A percentile compares a stretch with the other conserved stretches of the same genome.
Evolutionary conservation across 2,888 invertebrate species (phyloP).

Genomic region (Andrena minutula): DNA sequence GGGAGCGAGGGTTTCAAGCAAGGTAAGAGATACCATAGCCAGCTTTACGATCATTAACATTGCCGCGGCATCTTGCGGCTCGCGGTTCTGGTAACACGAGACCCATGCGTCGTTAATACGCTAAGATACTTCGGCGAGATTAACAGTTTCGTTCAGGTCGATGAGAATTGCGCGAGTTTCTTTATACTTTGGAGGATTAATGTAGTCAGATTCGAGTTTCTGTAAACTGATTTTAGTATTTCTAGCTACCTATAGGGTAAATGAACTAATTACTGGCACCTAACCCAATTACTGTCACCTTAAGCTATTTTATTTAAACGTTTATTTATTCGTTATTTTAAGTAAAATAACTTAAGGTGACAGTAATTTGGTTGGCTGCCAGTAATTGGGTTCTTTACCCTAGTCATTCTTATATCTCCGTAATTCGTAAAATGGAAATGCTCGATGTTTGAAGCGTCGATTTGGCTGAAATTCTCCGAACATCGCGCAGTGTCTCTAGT

Average conservation of each 20-base stretch:
- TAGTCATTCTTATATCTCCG: background rate
- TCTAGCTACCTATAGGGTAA: too few species aligned
- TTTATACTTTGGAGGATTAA: background rate
- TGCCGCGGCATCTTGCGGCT: constrained; percentile 63
- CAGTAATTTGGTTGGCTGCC: too few species aligned
- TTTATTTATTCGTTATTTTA: too few species aligned
- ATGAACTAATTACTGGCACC: too few species aligned
- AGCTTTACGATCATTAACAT: constrained; percentile 60
- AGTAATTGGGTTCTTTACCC: too few species aligned
- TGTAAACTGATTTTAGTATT: constrained; percentile 7
- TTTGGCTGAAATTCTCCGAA: background rate
- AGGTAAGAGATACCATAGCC: constrained; percentile 79
- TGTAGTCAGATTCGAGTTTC: background rate
- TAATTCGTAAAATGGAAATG: background rate
- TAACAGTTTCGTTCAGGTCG: background rate
- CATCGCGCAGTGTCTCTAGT: background rate
- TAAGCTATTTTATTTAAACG: too few species aligned
- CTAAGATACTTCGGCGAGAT: constrained; percentile 19
- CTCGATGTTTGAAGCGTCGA: background rate
- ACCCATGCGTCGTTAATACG: constrained; percentile 58
- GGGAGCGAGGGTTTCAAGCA: constrained; percentile 83
- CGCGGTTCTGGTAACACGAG: constrained; percentile 68
- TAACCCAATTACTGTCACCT: too few species aligned
- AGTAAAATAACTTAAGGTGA: too few species aligned
- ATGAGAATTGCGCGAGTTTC: background rate